phyloP scores from a whole-genome alignment of 2,797 vertebrate genomes.

The Ataeniobius toweri region DNA sequence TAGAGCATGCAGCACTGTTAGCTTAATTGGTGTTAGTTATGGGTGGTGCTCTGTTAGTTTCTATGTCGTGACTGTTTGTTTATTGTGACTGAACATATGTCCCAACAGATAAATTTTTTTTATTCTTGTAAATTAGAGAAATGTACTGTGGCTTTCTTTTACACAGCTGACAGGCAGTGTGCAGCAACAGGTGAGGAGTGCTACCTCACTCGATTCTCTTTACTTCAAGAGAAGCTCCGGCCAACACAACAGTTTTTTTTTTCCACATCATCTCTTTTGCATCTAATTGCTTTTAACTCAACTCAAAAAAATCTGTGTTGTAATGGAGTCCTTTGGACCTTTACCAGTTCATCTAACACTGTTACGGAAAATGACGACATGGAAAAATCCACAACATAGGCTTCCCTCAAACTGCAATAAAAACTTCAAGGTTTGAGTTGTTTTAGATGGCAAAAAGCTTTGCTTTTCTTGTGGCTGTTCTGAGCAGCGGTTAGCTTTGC shows the following conservation, averaged over 20 bases:
- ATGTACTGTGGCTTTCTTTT: neutral
- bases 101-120: neutral
- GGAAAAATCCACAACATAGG: slow-evolving; percentile 1
- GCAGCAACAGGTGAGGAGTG: neutral
- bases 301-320: neutral
- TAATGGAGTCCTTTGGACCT: neutral
- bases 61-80: neutral
- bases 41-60: neutral
- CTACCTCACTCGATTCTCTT: too few species aligned
- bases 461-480: neutral
- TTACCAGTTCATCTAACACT: neutral
- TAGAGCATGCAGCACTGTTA: too few species aligned
- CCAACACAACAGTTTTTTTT: neutral
- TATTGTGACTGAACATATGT: neutral
- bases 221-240: neutral
- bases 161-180: neutral
- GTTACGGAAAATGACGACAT: neutral
- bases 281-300: neutral
- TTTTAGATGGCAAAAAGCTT: neutral
- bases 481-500: neutral
- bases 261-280: neutral
- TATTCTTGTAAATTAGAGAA: neutral
- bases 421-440: slow-evolving; percentile 2
- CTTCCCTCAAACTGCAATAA: neutral
- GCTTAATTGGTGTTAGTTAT: neutral